Base-by-base conservation (phyloP, 2,888 invertebrate species). In the Acanthosepion lycidas region DNA sequence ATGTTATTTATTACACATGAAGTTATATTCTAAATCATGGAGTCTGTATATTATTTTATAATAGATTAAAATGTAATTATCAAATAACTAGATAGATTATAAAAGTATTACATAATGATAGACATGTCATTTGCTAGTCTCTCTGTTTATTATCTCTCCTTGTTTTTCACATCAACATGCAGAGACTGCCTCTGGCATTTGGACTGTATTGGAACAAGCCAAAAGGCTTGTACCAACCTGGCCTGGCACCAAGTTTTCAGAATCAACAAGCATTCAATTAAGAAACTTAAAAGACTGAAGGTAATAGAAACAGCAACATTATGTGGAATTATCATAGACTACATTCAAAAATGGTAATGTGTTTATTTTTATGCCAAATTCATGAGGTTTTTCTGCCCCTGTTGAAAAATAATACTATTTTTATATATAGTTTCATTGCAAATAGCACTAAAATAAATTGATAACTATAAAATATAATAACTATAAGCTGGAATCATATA, bases 181-280 rank as follows among this genome's bases (percentile, higher is more conserved):
- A 33, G n/a, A 12, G n/a, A 18, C n/a, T 12, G 33, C 78, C n/a
- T n/a, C 78, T 78, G 78, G 78, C 78, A n/a, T 78, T 78, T 78
- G n/a, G 78, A 15, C n/a, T n/a, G n/a, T 12, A n/a, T n/a, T 15
- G 33, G 78, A n/a, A 78, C 8, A n/a, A 78, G 78, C n/a, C n/a
- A 78, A 78, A 12, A 33, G 78, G 78, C n/a, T 78, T 33, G 15
- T 78, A n/a, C 78, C 78, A 78, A 78, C n/a, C 78, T 78, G 78
- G 78, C 78, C 33, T n/a, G 2, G 12, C 78, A 78, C 78, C 78
- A 78, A 78, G 5, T n/a, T n/a, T 78, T 78, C 18, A 18, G 78
- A 78, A 78, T 78, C n/a, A 78, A 78, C 78, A 78, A 78, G 33
- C 33, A n/a, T 78, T 78, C 78, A 78, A 78, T 78, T 78, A 78